Conservation (phyloP, 2,113 vertebrate genomes). For the Falcunculus frontatus region DNA sequence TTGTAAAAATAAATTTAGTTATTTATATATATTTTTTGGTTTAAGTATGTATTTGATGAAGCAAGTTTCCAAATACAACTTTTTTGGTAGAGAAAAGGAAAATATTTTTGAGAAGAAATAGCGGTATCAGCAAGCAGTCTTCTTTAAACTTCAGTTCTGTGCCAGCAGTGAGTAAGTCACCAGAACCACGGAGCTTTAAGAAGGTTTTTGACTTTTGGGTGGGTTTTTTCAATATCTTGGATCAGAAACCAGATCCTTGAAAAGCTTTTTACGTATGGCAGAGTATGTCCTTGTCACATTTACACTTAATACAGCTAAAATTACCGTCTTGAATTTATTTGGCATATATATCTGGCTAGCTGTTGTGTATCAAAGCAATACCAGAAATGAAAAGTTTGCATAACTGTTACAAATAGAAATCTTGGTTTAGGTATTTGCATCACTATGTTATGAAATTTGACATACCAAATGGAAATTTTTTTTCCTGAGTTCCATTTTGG, state of each 20-base stretch:
- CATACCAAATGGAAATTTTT: background rate
- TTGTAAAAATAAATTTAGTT: background rate
- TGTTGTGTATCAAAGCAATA: background rate
- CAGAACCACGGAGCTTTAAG: background rate
- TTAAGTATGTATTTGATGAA: background rate
- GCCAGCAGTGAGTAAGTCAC: background rate
- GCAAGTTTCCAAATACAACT: background rate
- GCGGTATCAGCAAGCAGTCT: background rate
- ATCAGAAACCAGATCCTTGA: background rate
- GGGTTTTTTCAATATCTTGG: background rate
- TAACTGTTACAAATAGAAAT: background rate
- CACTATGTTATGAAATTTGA: background rate
- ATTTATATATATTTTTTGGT: background rate
- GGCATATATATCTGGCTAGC: background rate
- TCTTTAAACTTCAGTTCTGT: background rate
- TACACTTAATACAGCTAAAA: background rate
- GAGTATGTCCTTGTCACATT: background rate
- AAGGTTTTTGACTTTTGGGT: background rate
- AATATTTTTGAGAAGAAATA: background rate
- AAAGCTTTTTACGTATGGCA: background rate
- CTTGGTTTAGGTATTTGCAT: background rate
- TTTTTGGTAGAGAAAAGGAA: background rate
- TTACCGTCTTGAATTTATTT: background rate
- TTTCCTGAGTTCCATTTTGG: background rate
- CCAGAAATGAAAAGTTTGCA: background rate